Percentiles rank a stretch among this genome's conserved stretches.
Evolutionary conservation across 2,888 invertebrate species (phyloP).

Genomic region (Drosophila melanosoma): DNA sequence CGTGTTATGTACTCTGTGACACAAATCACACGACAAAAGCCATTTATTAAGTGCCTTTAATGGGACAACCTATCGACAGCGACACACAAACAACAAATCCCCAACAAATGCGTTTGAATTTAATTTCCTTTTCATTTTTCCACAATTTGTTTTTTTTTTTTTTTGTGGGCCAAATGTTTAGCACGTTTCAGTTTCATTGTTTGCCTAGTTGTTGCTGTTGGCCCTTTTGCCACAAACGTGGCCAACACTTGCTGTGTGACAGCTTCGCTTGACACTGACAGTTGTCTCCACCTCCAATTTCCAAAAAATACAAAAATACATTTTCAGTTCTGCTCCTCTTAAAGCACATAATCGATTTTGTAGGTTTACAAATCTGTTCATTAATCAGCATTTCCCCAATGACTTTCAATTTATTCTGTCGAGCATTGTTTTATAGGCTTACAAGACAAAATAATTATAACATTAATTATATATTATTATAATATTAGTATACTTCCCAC

Average conservation of each 20-base stretch:
- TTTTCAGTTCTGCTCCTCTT: conserved; percentile 4
- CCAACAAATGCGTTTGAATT: conserved; percentile 38
- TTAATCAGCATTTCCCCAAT: conserved; percentile 48
- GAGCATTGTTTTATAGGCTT: conserved; percentile 1
- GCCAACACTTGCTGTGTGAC: conserved; percentile 61
- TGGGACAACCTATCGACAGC: conserved; percentile 24
- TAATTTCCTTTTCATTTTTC: conserved; percentile 5
- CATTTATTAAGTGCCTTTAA: conserved; percentile 34
- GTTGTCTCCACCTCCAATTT: conserved; percentile 1
- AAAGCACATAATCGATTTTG: conserved; percentile 40
- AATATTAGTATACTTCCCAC: neutral
- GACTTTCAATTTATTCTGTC: conserved; percentile 30
- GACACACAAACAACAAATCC: conserved; percentile 44
- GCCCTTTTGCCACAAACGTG: conserved; percentile 31
- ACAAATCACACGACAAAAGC: conserved; percentile 21
- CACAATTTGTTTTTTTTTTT: too few relatives aligned
- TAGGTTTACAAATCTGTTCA: conserved; percentile 6
- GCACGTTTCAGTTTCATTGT: conserved; percentile 67
- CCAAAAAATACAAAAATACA: conserved; percentile 13
- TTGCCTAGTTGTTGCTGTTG: conserved; percentile 1
- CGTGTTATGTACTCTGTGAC: conserved; percentile 9
- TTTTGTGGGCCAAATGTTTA: conserved; percentile 70
- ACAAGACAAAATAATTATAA: neutral
- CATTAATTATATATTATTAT: conserved; percentile 45
- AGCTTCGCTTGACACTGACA: conserved; percentile 60